Evolutionary conservation across 2,113 vertebrate genomes (phyloP).

Genomic region (Meles meles): DNA sequence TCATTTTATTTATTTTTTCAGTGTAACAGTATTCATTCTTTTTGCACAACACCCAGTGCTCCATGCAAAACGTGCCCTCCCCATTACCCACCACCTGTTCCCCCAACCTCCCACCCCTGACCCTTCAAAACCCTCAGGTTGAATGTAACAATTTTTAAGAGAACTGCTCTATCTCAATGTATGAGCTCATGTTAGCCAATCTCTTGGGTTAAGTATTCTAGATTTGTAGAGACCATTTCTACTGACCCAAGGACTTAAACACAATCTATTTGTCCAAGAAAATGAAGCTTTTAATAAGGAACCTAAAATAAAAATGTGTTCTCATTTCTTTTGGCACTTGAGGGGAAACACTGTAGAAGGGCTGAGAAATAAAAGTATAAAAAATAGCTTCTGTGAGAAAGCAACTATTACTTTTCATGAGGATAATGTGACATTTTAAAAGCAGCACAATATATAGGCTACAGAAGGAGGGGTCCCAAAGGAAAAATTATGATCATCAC

Average conservation of each 20-base stretch:
- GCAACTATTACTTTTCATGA: conserved; percentile 45
- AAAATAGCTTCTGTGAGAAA: conserved; percentile 33
- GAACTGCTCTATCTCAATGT: not conserved
- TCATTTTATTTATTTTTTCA: too few species aligned
- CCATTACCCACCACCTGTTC: too few species aligned
- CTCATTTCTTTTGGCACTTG: conserved; percentile 47
- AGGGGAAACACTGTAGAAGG: not conserved
- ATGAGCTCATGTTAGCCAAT: not conserved
- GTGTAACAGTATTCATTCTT: too few species aligned
- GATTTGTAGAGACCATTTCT: not conserved
- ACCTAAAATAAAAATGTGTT: conserved; percentile 24
- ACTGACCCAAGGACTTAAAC: not conserved
- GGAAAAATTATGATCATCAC: conserved; percentile 24
- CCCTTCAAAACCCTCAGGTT: too few species aligned
- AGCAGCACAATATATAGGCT: conserved; percentile 6
- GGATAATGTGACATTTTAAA: conserved; percentile 64
- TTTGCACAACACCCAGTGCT: too few species aligned
- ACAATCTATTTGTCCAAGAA: not conserved
- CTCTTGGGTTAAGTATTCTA: not conserved
- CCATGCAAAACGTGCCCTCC: too few species aligned
- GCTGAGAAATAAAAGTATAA: conserved; percentile 36
- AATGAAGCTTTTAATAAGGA: conserved; percentile 52
- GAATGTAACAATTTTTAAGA: not conserved
- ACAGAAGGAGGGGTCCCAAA: not conserved
- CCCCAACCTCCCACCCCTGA: too few species aligned